Percentiles rank a stretch among this genome's conserved stretches.
These are phyloP conservation scores for Mus spretus DNA, from an alignment of 2,797 vertebrate species.

Conservation along the genomic window DNA sequence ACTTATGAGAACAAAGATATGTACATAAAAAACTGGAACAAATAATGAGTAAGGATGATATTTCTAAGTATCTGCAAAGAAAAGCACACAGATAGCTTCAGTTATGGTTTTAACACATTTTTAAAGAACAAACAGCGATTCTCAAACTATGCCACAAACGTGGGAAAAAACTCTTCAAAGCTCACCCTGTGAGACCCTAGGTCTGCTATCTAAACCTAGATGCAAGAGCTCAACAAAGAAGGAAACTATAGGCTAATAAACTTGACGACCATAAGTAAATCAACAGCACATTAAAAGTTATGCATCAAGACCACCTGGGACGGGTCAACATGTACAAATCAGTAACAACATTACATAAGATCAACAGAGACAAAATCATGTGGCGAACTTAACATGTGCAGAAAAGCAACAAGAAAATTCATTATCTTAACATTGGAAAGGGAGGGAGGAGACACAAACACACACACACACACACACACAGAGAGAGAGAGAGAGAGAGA, in stretches of 20 bases:
- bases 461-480: no score
- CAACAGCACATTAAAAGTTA: not conserved
- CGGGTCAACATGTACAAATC: not conserved
- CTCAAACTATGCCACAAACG: not conserved
- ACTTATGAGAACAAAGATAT: not conserved
- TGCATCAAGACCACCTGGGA: not conserved
- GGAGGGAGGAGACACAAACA: not conserved
- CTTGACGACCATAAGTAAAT: not conserved
- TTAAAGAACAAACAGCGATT: not conserved
- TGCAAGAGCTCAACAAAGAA: not conserved
- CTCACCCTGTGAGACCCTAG: not conserved
- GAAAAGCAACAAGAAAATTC: not conserved
- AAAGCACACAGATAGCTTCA: not conserved
- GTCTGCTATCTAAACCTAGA: not conserved
- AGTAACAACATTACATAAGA: not conserved
- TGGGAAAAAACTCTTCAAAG: not conserved
- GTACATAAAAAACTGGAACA: not conserved
- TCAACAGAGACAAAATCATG: not conserved
- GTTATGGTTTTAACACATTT: not conserved
- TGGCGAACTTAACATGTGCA: not conserved
- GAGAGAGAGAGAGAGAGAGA: fast-evolving
- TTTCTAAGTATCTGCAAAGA: not conserved
- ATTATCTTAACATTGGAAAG: not conserved
- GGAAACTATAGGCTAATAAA: not conserved
- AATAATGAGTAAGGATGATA: not conserved